Conservation (phyloP, 2,797 vertebrate species). For the Lepilemur ruficaudatus region DNA sequence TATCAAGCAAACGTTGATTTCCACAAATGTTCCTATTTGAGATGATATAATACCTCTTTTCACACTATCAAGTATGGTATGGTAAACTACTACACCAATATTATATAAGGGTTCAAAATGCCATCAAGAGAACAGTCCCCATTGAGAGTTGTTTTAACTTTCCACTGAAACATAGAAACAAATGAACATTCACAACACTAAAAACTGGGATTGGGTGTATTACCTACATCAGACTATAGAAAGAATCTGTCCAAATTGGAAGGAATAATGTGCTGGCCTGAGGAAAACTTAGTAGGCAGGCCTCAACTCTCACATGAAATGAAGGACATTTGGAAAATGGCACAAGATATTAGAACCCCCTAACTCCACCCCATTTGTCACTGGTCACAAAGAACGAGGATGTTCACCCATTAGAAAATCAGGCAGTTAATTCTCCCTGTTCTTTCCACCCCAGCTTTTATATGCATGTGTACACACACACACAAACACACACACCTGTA, state of each 20-base stretch:
- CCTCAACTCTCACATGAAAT: neutral
- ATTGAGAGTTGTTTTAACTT: neutral
- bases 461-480: neutral
- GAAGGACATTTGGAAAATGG: neutral
- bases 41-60: neutral
- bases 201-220: neutral
- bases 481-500: neutral
- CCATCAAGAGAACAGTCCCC: neutral
- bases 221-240: neutral
- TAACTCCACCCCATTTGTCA: neutral
- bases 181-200: neutral
- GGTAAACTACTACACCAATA: neutral
- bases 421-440: neutral
- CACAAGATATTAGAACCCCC: neutral
- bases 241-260: neutral
- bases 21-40: neutral
- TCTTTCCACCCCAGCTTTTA: neutral
- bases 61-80: neutral
- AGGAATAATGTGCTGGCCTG: neutral
- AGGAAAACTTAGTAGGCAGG: neutral
- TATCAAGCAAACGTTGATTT: slow-evolving; percentile 18
- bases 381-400: neutral
- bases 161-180: neutral
- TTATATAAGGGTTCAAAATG: neutral
- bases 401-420: neutral